Conservation (phyloP, 1,140 invertebrate genomes). For the Paracyclopina nana region DNA sequence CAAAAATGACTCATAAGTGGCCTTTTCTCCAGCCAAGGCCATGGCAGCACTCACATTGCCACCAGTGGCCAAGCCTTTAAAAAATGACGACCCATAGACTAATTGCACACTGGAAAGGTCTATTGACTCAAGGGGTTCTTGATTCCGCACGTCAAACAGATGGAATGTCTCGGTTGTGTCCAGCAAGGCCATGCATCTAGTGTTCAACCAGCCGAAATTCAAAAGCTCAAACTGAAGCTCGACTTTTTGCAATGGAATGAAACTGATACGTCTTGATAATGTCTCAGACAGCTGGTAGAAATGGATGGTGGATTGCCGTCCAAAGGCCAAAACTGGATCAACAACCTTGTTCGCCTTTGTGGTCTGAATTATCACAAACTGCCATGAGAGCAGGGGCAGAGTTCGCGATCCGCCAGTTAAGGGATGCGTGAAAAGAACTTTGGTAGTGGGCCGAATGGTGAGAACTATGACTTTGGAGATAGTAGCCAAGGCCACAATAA, state of each 20-base stretch:
- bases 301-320: constrained; percentile 49
- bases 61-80: constrained; percentile 48
- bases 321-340: constrained; percentile 67
- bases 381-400: constrained; percentile 74
- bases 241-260: constrained; percentile 44
- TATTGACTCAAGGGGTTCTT: constrained; percentile 57
- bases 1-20: constrained; percentile 73
- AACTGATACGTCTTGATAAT: constrained; percentile 31
- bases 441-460: constrained; percentile 12
- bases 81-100: constrained; percentile 73
- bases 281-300: constrained; percentile 43
- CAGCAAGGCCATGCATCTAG: constrained; percentile 57
- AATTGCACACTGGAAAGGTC: constrained; percentile 63
- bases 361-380: constrained; percentile 61
- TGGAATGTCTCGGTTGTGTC: constrained; percentile 67
- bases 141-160: constrained; percentile 65
- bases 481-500: constrained; percentile 74
- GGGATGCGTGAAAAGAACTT: constrained; percentile 41
- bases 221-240: constrained; percentile 43
- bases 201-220: constrained; percentile 68
- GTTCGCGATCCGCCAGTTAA: constrained; percentile 28
- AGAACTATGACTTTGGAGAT: constrained; percentile 47
- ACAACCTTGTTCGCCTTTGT: constrained; percentile 44
- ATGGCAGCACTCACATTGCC: constrained; percentile 53
- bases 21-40: constrained; percentile 48